Evolutionary conservation across 1,140 invertebrate genomes (phyloP), one percentile per base, ranked within the genome.

Genomic region (Sweltsa coloradensis): DNA sequence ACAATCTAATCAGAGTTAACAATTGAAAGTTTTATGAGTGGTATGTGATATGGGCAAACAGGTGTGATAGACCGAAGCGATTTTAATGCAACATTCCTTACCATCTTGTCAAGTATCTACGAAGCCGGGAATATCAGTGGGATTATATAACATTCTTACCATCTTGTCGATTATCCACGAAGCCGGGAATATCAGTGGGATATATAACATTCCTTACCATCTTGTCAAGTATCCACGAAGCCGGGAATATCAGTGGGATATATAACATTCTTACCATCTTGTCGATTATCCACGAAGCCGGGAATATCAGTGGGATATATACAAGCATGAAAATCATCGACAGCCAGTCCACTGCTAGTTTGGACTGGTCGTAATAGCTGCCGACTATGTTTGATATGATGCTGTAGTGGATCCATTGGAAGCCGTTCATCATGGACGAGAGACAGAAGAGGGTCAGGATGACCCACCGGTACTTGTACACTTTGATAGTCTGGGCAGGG

Each of bases 261-360:
- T 98, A 99, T 1, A 83, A 78, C 53, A 96, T 36, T 77, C 36
- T 37, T n/a, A n/a, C n/a, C n/a, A n/a, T n/a, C n/a, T n/a, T n/a
- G n/a, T n/a, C n/a, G n/a, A n/a, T n/a, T n/a, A n/a, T n/a, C n/a
- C n/a, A n/a, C n/a, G n/a, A n/a, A n/a, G n/a, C n/a, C n/a, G n/a
- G n/a, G n/a, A n/a, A n/a, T n/a, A n/a, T n/a, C n/a, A n/a, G n/a
- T n/a, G n/a, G n/a, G n/a, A n/a, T n/a, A n/a, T n/a, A n/a, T n/a
- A n/a, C n/a, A n/a, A n/a, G n/a, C 94, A 98, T 98, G 65, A 88
- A 99, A 53, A 98, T 83, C 83, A 98, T 89, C n/a, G 91, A 95
- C 25, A 93, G 77, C 76, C 75, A 83, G 56, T 86, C 79, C 3
- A 87, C 73, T 13, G 69, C 64, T 2, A 70, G 54, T 6, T 55